phyloP scores from a whole-genome alignment of 2,888 invertebrate species.

The Labia minor region DNA sequence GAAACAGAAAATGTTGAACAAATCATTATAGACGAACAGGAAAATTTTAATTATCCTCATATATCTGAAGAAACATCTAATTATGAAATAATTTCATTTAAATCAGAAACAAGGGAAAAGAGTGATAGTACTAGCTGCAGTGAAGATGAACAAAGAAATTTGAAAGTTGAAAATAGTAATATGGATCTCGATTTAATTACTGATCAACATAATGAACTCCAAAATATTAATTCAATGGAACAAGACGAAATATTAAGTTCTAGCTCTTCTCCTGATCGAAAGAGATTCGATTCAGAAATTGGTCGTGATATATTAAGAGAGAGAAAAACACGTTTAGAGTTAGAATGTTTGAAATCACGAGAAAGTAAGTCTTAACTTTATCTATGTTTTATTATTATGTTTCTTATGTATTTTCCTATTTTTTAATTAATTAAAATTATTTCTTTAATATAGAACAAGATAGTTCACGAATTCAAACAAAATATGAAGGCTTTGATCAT shows the following conservation, averaged over 20 bases:
- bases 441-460: not conserved
- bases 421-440: not conserved
- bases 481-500: not conserved
- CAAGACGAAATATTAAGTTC: conserved; percentile 20
- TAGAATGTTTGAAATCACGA: conserved; percentile 27
- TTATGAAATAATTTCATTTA: not conserved
- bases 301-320: conserved; percentile 40
- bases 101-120: not conserved
- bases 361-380: conserved; percentile 26
- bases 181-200: conserved; percentile 29
- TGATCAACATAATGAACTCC: conserved; percentile 15
- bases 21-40: not conserved
- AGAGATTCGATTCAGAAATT: conserved; percentile 41
- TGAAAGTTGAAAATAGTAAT: conserved; percentile 32
- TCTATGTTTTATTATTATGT: not conserved
- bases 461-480: not conserved
- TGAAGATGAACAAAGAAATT: conserved; percentile 35
- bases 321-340: conserved; percentile 37
- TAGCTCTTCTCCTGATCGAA: conserved; percentile 25
- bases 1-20: not conserved
- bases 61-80: not conserved
- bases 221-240: conserved; percentile 16
- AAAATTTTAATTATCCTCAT: not conserved
- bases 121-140: conserved; percentile 23
- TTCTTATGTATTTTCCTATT: not conserved